Conservation (phyloP, 1,140 invertebrate genomes). For the Pseudomyrmex flavicornis region DNA sequence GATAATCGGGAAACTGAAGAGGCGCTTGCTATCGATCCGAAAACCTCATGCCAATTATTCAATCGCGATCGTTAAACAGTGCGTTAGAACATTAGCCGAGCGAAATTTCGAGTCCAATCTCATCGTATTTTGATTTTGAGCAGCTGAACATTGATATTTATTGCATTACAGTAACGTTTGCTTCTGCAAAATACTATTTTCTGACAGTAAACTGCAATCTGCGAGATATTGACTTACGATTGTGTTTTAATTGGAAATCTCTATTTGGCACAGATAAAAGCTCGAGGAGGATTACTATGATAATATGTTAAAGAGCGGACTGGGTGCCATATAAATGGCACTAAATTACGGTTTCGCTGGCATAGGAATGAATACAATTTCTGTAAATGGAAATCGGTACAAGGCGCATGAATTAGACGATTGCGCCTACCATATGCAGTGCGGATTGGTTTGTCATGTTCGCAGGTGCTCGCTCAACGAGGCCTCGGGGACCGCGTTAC, state of each 20-base stretch:
- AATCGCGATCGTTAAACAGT: slow-evolving; percentile 8
- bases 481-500: slow-evolving; percentile 38
- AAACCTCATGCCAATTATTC: background rate
- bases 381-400: slow-evolving; percentile 74
- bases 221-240: too few species aligned
- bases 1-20: slow-evolving; percentile 32
- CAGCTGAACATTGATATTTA: too few species aligned
- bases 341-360: slow-evolving; percentile 36
- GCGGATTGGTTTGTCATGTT: slow-evolving; percentile 58
- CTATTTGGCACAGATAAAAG: slow-evolving; percentile 1
- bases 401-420: slow-evolving; percentile 62
- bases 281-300: slow-evolving; percentile 21
- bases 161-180: too few species aligned
- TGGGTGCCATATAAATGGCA: background rate
- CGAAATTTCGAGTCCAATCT: background rate
- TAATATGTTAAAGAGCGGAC: slow-evolving; percentile 25
- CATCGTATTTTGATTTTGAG: slow-evolving; percentile 11
- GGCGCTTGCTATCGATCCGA: background rate
- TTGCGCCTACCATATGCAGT: slow-evolving; percentile 50
- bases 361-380: slow-evolving; percentile 53
- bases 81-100: too few species aligned
- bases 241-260: too few species aligned
- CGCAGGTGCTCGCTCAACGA: slow-evolving; percentile 63
- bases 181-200: too few species aligned
- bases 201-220: too few species aligned